These are phyloP conservation scores for Limnephilus auricula DNA, from an alignment of 2,888 invertebrate genomes.

Conservation along the genomic window DNA sequence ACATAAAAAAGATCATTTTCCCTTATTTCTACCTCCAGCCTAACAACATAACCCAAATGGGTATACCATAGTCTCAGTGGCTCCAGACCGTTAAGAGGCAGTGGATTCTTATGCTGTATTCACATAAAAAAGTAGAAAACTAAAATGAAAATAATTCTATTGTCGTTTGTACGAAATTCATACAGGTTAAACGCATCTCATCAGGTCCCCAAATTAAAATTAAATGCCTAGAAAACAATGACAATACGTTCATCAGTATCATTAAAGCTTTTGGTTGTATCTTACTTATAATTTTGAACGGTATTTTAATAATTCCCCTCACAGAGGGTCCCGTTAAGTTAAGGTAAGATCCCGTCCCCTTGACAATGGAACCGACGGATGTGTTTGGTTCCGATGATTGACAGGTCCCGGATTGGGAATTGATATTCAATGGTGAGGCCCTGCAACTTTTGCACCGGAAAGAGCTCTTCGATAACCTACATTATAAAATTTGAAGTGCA, in stretches of 20 bases:
- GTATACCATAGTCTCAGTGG: no score
- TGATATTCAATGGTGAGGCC: neutral
- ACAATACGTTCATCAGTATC: neutral
- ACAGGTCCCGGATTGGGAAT: neutral
- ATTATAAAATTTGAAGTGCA: neutral
- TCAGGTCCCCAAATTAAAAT: neutral
- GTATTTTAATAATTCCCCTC: neutral
- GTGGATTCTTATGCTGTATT: no score
- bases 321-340: neutral
- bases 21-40: no score
- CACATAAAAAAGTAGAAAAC: no score
- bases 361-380: neutral
- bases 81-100: no score
- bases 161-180: no score
- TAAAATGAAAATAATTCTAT: no score
- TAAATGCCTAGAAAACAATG: neutral
- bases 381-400: neutral
- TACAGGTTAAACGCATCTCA: neutral
- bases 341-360: no score
- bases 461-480: neutral
- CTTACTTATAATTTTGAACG: neutral
- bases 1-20: no score
- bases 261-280: neutral
- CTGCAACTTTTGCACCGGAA: neutral
- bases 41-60: no score